Base-by-base conservation (phyloP, 2,113 vertebrate species). In the Tragelaphus scriptus region DNA sequence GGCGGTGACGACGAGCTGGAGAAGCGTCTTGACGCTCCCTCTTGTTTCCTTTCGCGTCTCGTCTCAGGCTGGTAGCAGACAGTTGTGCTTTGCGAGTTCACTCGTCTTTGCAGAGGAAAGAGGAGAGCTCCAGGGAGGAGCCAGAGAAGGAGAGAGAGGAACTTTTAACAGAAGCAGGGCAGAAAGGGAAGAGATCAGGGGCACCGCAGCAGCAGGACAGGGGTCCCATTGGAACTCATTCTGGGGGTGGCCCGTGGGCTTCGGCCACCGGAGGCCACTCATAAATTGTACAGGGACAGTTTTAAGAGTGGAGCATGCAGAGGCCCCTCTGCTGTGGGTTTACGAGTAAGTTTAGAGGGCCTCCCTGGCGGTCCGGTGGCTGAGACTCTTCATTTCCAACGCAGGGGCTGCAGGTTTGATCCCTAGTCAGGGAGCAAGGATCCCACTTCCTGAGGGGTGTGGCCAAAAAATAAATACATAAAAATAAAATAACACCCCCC, bases 21-120 rank as follows among this genome's bases (percentile, higher is more conserved):
- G 26, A 13, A 82, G 51, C 2, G 21, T 23, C 21, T 55, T 14
- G 6, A 63, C 19, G 47, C 55, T 25, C 12, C 4, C 21, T 47
- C 30, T 32, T 0, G 30, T 2, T 5, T n/a, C 40, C 0, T 44
- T 36, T 7, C 28, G 36, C 8, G 1, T 21, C n/a, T 81, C 36
- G 3, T 61, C 75, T 32, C 8, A 23, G 25, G 6, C 82, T 47
- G 5, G 55, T 28, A 86, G 11, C 81, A 49, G 7, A 51, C 25
- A 11, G 36, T 68, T 36, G 2, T 21, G 19, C 32, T 16, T 23
- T 30, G 58, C 36, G 28, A 59, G 9, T 25, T 56, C 7, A 2
- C 2, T 23, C 15, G 1, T 55, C 16, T 23, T 32, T 44, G 28
- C 53, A 19, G n/a, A 75, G 53, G 23, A n/a, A 16, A 26, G 16